Evolutionary conservation across 2,113 vertebrate genomes (phyloP).

Genomic region (Charadrius vociferus): DNA sequence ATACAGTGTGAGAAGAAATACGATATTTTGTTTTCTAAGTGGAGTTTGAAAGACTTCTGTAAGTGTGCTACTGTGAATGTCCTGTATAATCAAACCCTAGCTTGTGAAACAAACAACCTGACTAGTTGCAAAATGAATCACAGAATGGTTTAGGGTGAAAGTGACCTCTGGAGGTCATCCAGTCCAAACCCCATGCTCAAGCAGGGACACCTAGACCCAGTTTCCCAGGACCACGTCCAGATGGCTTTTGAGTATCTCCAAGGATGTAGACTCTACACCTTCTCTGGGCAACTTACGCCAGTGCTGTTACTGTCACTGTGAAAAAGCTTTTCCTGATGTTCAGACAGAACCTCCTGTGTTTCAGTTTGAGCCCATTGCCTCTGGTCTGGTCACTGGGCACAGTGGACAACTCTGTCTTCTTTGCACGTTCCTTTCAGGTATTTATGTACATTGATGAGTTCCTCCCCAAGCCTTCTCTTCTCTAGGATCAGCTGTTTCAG

Average conservation of each 20-base stretch:
- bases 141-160: background rate
- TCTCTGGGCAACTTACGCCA: background rate
- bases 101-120: background rate
- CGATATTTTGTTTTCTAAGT: background rate
- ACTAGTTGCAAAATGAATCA: background rate
- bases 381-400: background rate
- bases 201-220: background rate
- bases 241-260: background rate
- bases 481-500: background rate
- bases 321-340: background rate
- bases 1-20: background rate
- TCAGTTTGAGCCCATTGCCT: background rate
- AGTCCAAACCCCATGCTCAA: background rate
- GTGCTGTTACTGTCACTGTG: too few species aligned
- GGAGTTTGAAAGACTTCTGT: background rate
- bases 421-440: background rate
- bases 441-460: background rate
- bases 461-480: accelerated
- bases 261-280: background rate
- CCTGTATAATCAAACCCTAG: background rate
- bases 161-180: background rate
- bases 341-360: background rate
- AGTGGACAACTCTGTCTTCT: background rate
- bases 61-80: background rate
- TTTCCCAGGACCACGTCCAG: background rate